Percentiles rank a stretch among this genome's conserved stretches.
Conservation (phyloP, 1,140 invertebrate genomes). For the honey bee (Apis mellifera) region Amel_HAv3.1 CM009935.2:12170001-12170500, state of each 20-base stretch:
- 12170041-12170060: neutral
- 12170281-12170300: constrained; percentile 15
- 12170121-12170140: neutral
- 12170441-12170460: neutral
- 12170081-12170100: neutral
- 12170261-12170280: constrained; percentile 11
- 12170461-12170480: too few species aligned
- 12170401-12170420: neutral
- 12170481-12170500: too few species aligned
- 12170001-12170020: constrained; percentile 17
- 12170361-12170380: neutral
- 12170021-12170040: constrained; percentile 10
- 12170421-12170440: neutral
- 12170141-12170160: neutral
- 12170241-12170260: constrained; percentile 5
- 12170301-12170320: constrained; percentile 5
- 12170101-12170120: neutral
- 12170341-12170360: neutral
- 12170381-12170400: neutral
- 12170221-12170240: neutral
- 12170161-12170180: neutral
- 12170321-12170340: constrained; percentile 8
- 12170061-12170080: neutral
- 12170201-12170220: neutral
- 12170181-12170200: constrained; percentile 17